Evolutionary conservation across 1,140 invertebrate species (phyloP), one percentile per base, ranked within the genome.

Genomic region (Drosophila subpulchrella): DNA sequence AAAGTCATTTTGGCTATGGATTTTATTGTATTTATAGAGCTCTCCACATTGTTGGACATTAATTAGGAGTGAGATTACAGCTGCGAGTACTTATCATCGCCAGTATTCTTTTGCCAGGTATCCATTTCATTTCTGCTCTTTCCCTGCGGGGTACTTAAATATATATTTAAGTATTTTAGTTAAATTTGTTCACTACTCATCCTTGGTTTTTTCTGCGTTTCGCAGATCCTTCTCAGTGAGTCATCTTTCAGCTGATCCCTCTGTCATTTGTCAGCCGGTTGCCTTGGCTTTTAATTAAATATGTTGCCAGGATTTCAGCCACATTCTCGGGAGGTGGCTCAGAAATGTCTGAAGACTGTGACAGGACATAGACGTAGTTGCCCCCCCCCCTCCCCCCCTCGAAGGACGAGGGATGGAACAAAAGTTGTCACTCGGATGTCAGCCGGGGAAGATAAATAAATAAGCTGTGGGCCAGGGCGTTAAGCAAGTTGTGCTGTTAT

Each of bases 371-470:
- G 67, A 71, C 62, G 68, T 72, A 44, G 44, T 58, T 58, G 66
- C 20, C 32, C 32, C 30, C 27, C 51, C 32, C 27, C 34, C n/a
- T n/a, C n/a, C n/a, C n/a, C n/a, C n/a, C n/a, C n/a, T n/a, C 41
- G 13, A 12, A 2, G 17, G 38, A 5, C 27, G 5, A 20, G 4
- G 32, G 30, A 10, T 15, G 44, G 55, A 65, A 78, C 74, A 81
- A 73, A 81, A 72, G 78, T 76, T 88, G 83, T 88, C 78, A 88
- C 78, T 81, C 73, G 67, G 65, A 44, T 86, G 82, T 86, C 82
- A 86, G 71, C 44, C 61, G 61, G 20, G 48, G 44, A 88, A 76
- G 86, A 83, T 79, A 86, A 86, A 86, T 88, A 86, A 76, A 86
- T 88, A 88, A 82, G 82, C 83, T 82, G 55, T 70, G 42, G 44